These are phyloP conservation scores for Styela clava DNA, from an alignment of 23 tunicate genomes.

Conservation along the genomic window DNA sequence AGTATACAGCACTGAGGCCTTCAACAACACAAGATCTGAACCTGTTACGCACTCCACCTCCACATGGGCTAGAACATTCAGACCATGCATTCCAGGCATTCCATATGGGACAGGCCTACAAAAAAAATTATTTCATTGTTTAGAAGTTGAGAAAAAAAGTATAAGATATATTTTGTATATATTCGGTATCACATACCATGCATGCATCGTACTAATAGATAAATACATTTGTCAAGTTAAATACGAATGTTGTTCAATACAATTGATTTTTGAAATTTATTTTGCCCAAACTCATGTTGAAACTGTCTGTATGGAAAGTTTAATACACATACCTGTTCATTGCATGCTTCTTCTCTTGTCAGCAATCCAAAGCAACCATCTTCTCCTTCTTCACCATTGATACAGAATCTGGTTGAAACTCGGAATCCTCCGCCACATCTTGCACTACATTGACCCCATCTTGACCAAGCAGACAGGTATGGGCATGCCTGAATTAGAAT, in stretches of 20 bases:
- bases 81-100: constrained; percentile 21
- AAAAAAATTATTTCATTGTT: background rate
- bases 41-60: constrained; percentile 6
- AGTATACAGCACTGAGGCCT: background rate
- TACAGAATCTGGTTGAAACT: constrained; percentile 6
- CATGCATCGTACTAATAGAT: background rate
- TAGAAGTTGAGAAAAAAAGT: background rate
- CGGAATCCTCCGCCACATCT: constrained; percentile 30
- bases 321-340: background rate
- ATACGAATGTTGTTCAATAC: background rate
- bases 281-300: too few species aligned
- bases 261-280: too few species aligned
- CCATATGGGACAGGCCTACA: constrained; percentile 15
- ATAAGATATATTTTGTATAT: background rate
- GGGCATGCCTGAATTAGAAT: constrained; percentile 30
- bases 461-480: constrained; percentile 31
- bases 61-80: constrained; percentile 19
- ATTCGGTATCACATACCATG: background rate
- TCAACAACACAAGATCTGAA: background rate
- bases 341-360: background rate
- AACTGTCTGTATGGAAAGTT: too few species aligned
- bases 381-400: constrained; percentile 63
- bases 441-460: constrained; percentile 28
- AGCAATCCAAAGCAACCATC: constrained; percentile 47
- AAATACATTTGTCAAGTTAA: background rate